A percentile compares a stretch with the other conserved stretches of the same genome.
phyloP scores from a whole-genome alignment of 2,888 invertebrate species.

The Pristionchus arcanus region DNA sequence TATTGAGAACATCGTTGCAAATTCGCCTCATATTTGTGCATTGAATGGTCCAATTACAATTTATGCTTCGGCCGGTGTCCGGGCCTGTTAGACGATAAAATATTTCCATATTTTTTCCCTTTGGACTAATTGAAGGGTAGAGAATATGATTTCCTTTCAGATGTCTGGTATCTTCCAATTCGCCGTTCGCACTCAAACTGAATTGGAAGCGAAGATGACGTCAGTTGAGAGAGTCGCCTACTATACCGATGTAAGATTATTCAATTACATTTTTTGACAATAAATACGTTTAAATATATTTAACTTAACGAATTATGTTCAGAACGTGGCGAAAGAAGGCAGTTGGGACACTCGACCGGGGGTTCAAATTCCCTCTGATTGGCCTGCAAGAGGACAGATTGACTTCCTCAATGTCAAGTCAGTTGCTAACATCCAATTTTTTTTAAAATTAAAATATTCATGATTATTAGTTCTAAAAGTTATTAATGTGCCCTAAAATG shows the following conservation, averaged over 20 bases:
- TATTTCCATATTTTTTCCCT: too few species aligned
- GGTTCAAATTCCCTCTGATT: conserved; percentile 75
- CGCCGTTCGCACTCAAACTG: conserved; percentile 91
- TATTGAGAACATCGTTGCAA: too few species aligned
- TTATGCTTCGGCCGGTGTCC: too few species aligned
- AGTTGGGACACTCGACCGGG: conserved; percentile 62
- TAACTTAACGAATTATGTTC: conserved; percentile 26
- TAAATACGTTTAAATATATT: conserved; percentile 50
- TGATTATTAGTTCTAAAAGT: too few species aligned
- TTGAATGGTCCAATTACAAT: too few species aligned
- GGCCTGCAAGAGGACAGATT: conserved; percentile 83
- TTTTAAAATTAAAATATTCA: too few species aligned
- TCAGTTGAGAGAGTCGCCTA: conserved; percentile 78
- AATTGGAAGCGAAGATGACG: conserved; percentile 88
- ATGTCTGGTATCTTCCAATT: conserved; percentile 84
- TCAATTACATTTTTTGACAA: too few species aligned
- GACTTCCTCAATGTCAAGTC: conserved; percentile 82
- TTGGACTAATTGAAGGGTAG: too few species aligned
- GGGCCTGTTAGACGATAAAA: too few species aligned
- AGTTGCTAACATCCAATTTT: conserved; percentile 23
- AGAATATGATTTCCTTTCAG: conserved; percentile 77
- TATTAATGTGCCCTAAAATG: too few species aligned
- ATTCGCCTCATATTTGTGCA: too few species aligned
- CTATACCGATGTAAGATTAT: conserved; percentile 73
- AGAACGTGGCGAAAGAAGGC: conserved; percentile 74